A percentile compares a stretch with the other conserved stretches of the same genome.
These are phyloP conservation scores for Promerops cafer DNA, from an alignment of 2,113 vertebrate genomes.

Conservation along the genomic window DNA sequence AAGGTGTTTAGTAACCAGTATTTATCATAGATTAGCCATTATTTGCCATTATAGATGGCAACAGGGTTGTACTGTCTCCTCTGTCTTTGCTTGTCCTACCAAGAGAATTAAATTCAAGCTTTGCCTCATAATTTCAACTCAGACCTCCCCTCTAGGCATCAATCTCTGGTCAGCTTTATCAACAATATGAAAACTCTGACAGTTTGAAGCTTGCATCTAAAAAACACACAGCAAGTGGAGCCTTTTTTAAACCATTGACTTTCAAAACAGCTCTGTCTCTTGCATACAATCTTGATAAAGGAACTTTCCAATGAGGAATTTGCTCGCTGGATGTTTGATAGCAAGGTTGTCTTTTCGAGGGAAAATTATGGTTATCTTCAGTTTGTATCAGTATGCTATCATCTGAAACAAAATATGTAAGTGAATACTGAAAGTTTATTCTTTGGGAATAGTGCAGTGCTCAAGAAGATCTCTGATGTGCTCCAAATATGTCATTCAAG, in stretches of 20 bases:
- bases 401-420: conserved; percentile 48
- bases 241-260: conserved; percentile 64
- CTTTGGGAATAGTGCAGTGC: neutral
- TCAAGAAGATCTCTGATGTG: neutral
- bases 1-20: neutral
- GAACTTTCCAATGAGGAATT: conserved; percentile 47
- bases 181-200: conserved; percentile 69
- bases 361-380: conserved; percentile 45
- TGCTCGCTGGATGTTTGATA: conserved; percentile 32
- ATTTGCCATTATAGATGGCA: neutral
- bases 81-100: neutral
- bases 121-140: conserved; percentile 64
- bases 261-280: conserved; percentile 68
- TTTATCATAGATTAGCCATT: neutral
- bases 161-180: conserved; percentile 58
- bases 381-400: conserved; percentile 28
- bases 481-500: neutral
- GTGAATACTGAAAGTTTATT: conserved; percentile 1
- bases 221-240: conserved; percentile 34
- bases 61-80: neutral
- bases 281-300: conserved; percentile 64
- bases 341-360: conserved; percentile 36
- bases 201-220: conserved; percentile 66
- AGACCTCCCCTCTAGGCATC: conserved; percentile 57
- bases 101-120: conserved; percentile 61